phyloP scores from a whole-genome alignment of 2,113 vertebrate genomes.

The Leptocoma aspasia region DNA sequence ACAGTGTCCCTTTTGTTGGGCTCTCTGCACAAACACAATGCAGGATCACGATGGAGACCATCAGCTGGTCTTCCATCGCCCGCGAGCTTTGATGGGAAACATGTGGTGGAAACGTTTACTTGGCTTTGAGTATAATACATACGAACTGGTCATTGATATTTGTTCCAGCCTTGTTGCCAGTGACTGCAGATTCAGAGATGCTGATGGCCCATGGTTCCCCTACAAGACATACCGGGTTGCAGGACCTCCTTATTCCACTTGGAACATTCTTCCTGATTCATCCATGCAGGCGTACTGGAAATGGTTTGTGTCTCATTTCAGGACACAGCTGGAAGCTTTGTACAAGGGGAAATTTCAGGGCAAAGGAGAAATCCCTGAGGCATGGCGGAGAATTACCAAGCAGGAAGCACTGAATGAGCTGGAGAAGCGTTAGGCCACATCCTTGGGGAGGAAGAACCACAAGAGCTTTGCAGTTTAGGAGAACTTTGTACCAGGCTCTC shows the following conservation, averaged over 20 bases:
- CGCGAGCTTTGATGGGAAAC: neutral
- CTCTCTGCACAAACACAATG: conserved; percentile 70
- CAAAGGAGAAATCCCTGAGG: conserved; percentile 42
- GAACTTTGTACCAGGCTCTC: neutral
- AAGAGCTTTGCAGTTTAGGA: neutral
- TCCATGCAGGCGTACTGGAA: conserved; percentile 73
- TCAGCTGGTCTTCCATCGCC: neutral
- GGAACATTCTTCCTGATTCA: conserved; percentile 67
- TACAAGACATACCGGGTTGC: conserved; percentile 53
- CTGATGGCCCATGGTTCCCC: accelerated
- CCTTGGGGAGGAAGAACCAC: neutral
- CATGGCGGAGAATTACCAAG: conserved; percentile 25
- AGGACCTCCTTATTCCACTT: conserved; percentile 18
- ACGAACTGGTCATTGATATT: neutral
- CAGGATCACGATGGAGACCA: conserved; percentile 34
- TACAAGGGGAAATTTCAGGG: neutral
- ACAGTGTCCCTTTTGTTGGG: conserved; percentile 62
- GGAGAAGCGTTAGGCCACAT: accelerated
- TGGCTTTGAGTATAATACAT: no score
- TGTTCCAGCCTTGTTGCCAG: neutral
- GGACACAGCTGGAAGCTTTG: conserved; percentile 40
- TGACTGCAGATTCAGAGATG: accelerated
- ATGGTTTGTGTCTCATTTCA: conserved; percentile 77
- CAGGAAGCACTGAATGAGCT: neutral
- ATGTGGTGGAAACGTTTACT: no score